Base-by-base conservation (phyloP, 2,888 invertebrate genomes). In the Doris montereyensis region DNA sequence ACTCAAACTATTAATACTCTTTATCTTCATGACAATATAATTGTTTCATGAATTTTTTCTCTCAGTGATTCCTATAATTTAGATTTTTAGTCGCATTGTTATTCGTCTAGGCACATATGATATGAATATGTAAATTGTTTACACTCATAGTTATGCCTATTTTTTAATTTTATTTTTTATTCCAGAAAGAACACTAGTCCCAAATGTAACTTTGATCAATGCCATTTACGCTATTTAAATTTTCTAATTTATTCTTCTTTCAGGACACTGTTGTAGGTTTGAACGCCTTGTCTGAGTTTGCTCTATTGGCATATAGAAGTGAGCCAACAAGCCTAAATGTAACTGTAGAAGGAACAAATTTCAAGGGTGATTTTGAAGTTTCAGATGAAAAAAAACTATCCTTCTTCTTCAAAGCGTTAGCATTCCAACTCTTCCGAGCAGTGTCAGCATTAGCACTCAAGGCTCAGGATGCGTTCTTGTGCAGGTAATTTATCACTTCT, bases 261-360 rank as follows among this genome's bases (percentile, higher is more conserved):
- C 86, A 91, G 91, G 91, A 92, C 81, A 92, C 92, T 5, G 91
- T 92, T 10, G 84, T 92, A 24, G 92, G 90, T 5, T 86, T 92
- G 35, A 89, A 91, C 80, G 91, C 91, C 5, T 81, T 92, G 70
- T 88, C 91, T 0, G 82, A 86, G 71, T 89, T 84, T 83, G 88
- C 89, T 1, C 81, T 83, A 1, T 60, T 85, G 26, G 83, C 85
- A 0, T 87, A 86, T 81, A 81, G 81, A 2, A 84, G 84, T 4
- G 83, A 34, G 65, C 83, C 57, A 71, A 85, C 76, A 76, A 80
- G 74, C 76, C 76, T 80, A 76, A 57, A 24, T 26, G 65, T 81
- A n/a, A 35, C 13, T 82, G 68, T 85, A 79, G 57, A 78, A 73
- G 73, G 81, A 77, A n/a, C 81, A 65, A 24, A 52, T 68, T 8